Evolutionary conservation across 2,113 vertebrate species (phyloP).

Genomic region (Dolichotis patagonum): DNA sequence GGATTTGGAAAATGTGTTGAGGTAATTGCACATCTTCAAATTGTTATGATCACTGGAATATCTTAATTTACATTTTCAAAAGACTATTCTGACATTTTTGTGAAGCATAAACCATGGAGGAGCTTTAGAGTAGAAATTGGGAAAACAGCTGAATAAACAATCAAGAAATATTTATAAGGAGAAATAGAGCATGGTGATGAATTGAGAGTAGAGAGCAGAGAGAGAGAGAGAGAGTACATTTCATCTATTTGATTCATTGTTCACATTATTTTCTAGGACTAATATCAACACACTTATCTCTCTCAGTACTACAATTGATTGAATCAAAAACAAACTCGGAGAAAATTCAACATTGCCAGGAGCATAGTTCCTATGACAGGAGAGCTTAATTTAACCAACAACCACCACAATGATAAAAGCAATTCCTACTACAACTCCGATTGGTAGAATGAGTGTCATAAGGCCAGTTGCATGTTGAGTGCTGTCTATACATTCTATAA

Average conservation of each 20-base stretch:
- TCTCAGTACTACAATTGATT: neutral
- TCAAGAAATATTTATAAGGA: conserved; percentile 34
- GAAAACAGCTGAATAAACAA: neutral
- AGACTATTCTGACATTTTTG: conserved; percentile 44
- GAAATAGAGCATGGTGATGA: conserved; percentile 22
- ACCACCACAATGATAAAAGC: neutral
- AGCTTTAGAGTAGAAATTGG: conserved; percentile 5
- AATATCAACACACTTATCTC: neutral
- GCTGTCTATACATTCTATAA: neutral
- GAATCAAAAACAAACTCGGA: conserved; percentile 13
- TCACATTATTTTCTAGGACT: conserved; percentile 57
- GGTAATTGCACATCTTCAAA: conserved; percentile 51
- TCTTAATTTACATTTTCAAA: conserved; percentile 51
- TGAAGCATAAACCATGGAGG: conserved; percentile 27
- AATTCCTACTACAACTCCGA: neutral
- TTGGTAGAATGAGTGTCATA: conserved; percentile 5
- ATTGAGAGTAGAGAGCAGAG: neutral
- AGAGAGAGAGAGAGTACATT: conserved; percentile 4
- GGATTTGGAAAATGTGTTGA: neutral
- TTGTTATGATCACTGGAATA: conserved; percentile 20
- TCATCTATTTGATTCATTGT: conserved; percentile 37
- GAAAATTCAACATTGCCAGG: neutral
- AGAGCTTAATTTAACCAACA: conserved; percentile 29
- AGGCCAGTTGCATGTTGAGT: neutral
- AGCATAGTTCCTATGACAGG: conserved; percentile 30